phyloP scores from a whole-genome alignment of 2,113 vertebrate species.

The Oncorhynchus clarkii region DNA sequence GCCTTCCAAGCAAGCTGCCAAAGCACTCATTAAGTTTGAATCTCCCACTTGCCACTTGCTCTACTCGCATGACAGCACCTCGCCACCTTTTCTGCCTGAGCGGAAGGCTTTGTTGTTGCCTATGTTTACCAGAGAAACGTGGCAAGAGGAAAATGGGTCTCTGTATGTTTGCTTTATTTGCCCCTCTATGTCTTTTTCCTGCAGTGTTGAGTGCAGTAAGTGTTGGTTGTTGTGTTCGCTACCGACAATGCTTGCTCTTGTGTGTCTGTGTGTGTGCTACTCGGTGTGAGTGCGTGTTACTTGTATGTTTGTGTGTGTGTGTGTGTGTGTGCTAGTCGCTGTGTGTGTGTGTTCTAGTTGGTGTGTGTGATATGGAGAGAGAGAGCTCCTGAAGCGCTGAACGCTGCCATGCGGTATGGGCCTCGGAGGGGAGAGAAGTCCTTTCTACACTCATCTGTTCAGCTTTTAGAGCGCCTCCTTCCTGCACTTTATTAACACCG shows the following conservation, averaged over 20 bases:
- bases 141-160: slow-evolving; percentile 37
- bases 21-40: slow-evolving; percentile 99
- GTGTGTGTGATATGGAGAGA: slow-evolving; percentile 41
- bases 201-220: slow-evolving; percentile 11
- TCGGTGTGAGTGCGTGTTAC: background rate
- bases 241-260: background rate
- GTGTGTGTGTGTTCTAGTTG: background rate
- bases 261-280: background rate
- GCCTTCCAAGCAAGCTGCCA: slow-evolving; percentile 98
- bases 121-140: slow-evolving; percentile 74
- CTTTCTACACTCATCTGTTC: slow-evolving; percentile 52
- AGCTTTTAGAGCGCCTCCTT: slow-evolving; percentile 40
- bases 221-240: slow-evolving; percentile 68
- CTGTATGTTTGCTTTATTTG: background rate
- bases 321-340: background rate
- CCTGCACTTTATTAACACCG: slow-evolving; percentile 59
- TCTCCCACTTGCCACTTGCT: slow-evolving; percentile 74
- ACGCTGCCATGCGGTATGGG: slow-evolving; percentile 30
- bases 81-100: slow-evolving; percentile 57
- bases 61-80: slow-evolving; percentile 82
- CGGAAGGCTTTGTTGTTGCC: slow-evolving; percentile 60
- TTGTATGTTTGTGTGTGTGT: background rate
- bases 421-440: slow-evolving; percentile 37
- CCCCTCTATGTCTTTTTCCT: background rate
- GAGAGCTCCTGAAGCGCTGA: slow-evolving; percentile 52